Conservation (phyloP, 2,888 invertebrate genomes). For the Tortricodes alternella region DNA sequence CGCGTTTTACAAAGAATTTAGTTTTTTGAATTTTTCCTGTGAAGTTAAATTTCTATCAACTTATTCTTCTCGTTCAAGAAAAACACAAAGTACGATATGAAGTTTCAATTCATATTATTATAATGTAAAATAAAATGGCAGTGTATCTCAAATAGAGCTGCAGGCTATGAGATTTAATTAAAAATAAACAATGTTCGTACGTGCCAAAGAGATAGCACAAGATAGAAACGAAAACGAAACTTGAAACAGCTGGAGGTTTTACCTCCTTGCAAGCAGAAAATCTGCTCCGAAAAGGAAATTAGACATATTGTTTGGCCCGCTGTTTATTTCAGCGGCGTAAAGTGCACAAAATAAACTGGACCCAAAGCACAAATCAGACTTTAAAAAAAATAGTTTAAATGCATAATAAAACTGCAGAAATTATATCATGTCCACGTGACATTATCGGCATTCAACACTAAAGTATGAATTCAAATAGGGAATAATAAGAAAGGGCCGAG, state of each 20-base stretch:
- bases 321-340: background rate
- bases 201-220: conserved; percentile 8
- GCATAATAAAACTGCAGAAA: no score
- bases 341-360: background rate
- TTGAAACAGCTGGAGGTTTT: background rate
- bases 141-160: conserved; percentile 31
- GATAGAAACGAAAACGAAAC: background rate
- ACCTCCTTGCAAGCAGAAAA: background rate
- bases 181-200: conserved; percentile 33
- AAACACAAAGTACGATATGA: no score
- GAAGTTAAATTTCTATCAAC: no score
- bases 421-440: no score
- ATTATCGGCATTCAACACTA: no score
- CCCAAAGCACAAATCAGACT: no score
- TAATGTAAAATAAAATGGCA: background rate
- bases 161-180: conserved; percentile 31
- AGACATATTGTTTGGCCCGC: background rate
- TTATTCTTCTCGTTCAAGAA: no score
- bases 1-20: no score
- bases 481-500: no score
- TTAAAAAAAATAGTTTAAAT: no score
- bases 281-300: background rate
- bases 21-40: no score
- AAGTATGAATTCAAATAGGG: no score
- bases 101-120: background rate